Evolutionary conservation across 1,140 invertebrate genomes (phyloP).

Genomic region (Heliothis virescens): DNA sequence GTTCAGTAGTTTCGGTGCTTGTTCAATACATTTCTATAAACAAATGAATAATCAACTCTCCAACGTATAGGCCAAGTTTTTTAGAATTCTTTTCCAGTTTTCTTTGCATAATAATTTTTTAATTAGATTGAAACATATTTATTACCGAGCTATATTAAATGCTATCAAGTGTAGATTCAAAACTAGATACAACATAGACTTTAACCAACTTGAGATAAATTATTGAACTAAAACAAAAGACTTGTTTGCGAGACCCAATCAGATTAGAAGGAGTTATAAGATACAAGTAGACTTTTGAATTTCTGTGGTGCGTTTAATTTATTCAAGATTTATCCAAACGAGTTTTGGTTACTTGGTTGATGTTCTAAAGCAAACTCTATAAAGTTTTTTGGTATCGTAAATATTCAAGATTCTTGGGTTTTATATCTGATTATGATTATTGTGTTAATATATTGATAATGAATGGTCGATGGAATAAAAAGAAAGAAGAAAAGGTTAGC

Average conservation of each 20-base stretch:
- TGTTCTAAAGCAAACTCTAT: background rate
- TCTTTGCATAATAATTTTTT: too few relatives aligned
- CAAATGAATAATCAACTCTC: too few relatives aligned
- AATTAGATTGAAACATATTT: too few relatives aligned
- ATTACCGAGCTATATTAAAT: too few relatives aligned
- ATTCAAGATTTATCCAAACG: conserved; percentile 25
- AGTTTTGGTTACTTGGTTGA: background rate
- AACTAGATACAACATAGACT: conserved; percentile 23
- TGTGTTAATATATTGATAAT: background rate
- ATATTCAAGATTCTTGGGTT: background rate
- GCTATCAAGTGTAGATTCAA: background rate
- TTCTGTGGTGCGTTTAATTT: conserved; percentile 18
- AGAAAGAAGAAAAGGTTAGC: too few relatives aligned
- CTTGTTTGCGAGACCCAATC: conserved; percentile 5
- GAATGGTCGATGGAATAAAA: background rate
- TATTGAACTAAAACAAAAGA: conserved; percentile 23
- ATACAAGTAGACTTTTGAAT: conserved; percentile 12
- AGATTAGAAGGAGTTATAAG: conserved; percentile 9
- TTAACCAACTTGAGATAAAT: conserved; percentile 1
- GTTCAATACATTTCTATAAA: too few relatives aligned
- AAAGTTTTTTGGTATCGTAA: background rate
- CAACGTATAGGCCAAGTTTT: too few relatives aligned
- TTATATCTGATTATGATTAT: background rate
- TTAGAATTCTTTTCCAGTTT: too few relatives aligned
- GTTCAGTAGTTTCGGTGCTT: too few relatives aligned